Evolutionary conservation across 2,888 invertebrate genomes (phyloP), one percentile per base, ranked within the genome.

Genomic region (Apomyelois bistriatella): DNA sequence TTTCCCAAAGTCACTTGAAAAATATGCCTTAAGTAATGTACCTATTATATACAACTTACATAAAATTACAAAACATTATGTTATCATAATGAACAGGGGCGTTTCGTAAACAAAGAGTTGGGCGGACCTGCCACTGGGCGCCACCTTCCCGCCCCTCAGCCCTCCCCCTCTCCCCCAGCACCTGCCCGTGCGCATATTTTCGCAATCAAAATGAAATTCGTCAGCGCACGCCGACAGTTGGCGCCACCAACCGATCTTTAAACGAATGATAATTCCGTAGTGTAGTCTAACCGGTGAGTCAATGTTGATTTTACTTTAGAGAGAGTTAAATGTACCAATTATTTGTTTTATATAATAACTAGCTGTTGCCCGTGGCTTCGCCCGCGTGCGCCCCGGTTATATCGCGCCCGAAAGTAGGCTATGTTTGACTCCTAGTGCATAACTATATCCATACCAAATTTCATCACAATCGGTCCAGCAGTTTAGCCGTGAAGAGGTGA

Each of bases 101-200:
- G 89, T 85, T 80, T 79, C 85, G 77, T 86, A 85, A 88, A 88
- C 88, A 88, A 88, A 86, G 85, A 82, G 80, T 74, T 85, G 88
- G 89, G 89, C 87, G 89, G 85, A 74, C 75, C 85, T 74, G 84
- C 79, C 76, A 77, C 79, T 66, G 80, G 79, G 78, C 76, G 69
- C 80, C 82, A 74, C 83, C 83, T 74, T 62, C 53, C 61, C 58
- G 67, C 65, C 66, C 69, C 66, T 62, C 66, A 66, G 71, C 72
- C 64, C 65, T 59, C 66, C 65, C 64, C 60, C 59, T 58, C 59
- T 60, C 60, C 59, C 58, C 65, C 66, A 63, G 59, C 75, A 78
- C 80, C 72, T 82, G 87, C 83, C 83, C 79, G 62, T 64, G 78
- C 65, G 84, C 82, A 78, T 58, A 70, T 78, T 84, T 84, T 83